Percentiles rank a stretch among this genome's conserved stretches.
Conservation (phyloP, 2,888 invertebrate species). For the Spodoptera picta region DNA sequence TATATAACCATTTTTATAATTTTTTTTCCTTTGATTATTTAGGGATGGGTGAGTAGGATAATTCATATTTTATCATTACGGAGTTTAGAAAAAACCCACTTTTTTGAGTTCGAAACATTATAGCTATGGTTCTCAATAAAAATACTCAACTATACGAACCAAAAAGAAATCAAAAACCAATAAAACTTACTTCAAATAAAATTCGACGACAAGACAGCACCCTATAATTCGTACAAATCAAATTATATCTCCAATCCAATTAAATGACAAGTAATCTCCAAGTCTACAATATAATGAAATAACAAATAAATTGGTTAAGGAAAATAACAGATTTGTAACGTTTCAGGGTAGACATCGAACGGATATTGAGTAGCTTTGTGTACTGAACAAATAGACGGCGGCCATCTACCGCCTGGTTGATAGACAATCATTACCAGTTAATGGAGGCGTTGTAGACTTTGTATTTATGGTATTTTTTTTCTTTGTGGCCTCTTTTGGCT, state of each 20-base stretch:
- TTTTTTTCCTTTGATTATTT: too few species aligned
- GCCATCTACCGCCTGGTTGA: slow-evolving; percentile 43
- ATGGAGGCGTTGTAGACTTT: slow-evolving; percentile 53
- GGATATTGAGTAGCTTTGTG: slow-evolving; percentile 57
- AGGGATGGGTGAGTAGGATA: too few species aligned
- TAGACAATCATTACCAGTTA: slow-evolving; percentile 58
- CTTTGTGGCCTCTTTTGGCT: too few species aligned
- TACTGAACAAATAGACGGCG: slow-evolving; percentile 42
- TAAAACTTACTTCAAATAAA: neutral
- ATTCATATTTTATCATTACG: too few species aligned
- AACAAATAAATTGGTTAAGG: slow-evolving; percentile 36
- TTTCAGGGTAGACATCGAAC: slow-evolving; percentile 24
- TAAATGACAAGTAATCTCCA: slow-evolving; percentile 17
- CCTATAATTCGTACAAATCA: neutral
- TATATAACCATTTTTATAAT: too few species aligned
- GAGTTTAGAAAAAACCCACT: too few species aligned
- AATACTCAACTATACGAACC: too few species aligned
- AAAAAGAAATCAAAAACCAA: too few species aligned
- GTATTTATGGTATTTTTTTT: too few species aligned
- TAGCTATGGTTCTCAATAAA: too few species aligned
- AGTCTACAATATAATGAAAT: neutral
- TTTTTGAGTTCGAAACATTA: too few species aligned
- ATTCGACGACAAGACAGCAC: too few species aligned
- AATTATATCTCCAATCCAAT: slow-evolving; percentile 1
- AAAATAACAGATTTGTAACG: slow-evolving; percentile 30